Evolutionary conservation across 2,797 vertebrate genomes (phyloP), one percentile per base, ranked within the genome.

Genomic region (Carapus acus): DNA sequence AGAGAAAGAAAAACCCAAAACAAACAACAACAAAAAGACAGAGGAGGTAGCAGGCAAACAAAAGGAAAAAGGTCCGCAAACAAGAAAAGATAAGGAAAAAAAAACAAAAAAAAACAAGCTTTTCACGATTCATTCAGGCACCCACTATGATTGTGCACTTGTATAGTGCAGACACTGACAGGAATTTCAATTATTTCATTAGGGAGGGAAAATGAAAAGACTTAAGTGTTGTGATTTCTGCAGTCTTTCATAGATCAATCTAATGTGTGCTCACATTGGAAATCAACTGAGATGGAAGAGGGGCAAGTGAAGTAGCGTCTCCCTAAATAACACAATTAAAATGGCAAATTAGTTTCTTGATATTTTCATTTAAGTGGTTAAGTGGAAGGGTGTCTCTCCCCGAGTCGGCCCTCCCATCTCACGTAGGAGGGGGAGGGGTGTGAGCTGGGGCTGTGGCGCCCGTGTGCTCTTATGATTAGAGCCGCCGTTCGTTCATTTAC

Each of bases 281-380:
- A 94, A 93, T 92, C 90, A 92, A 89, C 88, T 86, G 87, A 94
- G 92, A 94, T 92, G 90, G 91, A 92, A 89, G 91, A 91, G 90
- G 91, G 86, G 91, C 93, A 91, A 94, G 94, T 91, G 93, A 96
- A 91, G 91, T 89, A 91, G 92, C 92, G 92, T 91, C 87, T 91
- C 88, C 88, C 92, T 92, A 93, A 97, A 96, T 94, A 92, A 94
- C 84, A 90, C 90, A 95, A 94, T 92, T 92, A 93, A 96, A 96
- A 97, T 90, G 90, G 87, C 91, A 95, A 97, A 97, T 99, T 94
- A 96, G 95, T 96, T 96, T 96, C 93, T 94, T 91, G 91, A 98
- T 97, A 96, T 97, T 97, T 97, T 96, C 94, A 96, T 97, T 97
- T 97, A 98, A 99, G 96, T 98, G 93, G 94, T 98, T 99, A 98